phyloP scores from a whole-genome alignment of 2,797 vertebrate genomes.

The Enteromius treurensis region DNA sequence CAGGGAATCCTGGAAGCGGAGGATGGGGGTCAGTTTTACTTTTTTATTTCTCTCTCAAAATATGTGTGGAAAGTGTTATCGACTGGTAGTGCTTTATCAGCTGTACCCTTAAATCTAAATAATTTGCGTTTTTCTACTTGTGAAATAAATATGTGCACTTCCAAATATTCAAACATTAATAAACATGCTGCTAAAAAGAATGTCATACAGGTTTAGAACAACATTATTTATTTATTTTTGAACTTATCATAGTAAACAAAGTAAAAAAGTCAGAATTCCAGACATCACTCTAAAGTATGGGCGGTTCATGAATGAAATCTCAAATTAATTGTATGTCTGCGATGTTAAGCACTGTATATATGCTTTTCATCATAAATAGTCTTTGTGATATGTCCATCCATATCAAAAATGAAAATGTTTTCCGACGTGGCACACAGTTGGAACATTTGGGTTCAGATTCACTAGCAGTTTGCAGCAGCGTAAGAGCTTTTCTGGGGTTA shows the following conservation, averaged over 20 bases:
- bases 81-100: neutral
- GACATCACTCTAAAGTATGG: neutral
- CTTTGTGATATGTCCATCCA: neutral
- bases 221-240: neutral
- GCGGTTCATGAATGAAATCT: neutral
- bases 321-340: neutral
- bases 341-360: neutral
- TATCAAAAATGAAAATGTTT: neutral
- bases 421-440: neutral
- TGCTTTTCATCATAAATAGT: neutral
- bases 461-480: neutral
- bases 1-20: constrained; percentile 95
- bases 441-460: neutral
- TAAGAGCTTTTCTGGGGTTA: neutral
- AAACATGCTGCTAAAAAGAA: neutral
- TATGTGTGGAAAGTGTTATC: too few species aligned
- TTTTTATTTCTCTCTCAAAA: neutral
- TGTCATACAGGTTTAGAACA: neutral
- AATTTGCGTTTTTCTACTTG: neutral
- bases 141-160: neutral
- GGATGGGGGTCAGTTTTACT: constrained; percentile 84
- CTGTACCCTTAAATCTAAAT: neutral
- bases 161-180: neutral
- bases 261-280: neutral
- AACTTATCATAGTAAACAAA: neutral